phyloP scores from a whole-genome alignment of 2,888 invertebrate genomes.

The Carterocephalus palaemon region DNA sequence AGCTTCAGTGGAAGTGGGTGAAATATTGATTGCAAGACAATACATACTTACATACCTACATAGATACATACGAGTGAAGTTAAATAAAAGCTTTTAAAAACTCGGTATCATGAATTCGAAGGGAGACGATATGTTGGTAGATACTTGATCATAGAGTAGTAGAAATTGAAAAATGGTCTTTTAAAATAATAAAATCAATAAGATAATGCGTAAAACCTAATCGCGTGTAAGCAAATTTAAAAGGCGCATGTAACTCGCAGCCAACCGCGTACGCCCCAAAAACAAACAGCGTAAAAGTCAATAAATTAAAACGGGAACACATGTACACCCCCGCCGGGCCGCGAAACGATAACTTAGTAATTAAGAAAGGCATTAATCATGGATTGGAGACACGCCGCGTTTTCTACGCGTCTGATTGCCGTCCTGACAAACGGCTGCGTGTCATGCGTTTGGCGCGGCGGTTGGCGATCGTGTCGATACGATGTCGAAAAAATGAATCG shows the following conservation, averaged over 20 bases:
- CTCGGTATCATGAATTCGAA: too few relatives aligned
- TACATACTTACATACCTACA: too few relatives aligned
- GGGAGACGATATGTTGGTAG: too few relatives aligned
- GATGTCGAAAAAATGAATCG: not conserved
- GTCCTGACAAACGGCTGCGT: conserved; percentile 68
- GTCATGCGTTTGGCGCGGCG: conserved; percentile 50
- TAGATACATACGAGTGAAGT: too few relatives aligned
- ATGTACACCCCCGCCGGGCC: conserved; percentile 54
- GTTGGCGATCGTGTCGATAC: not conserved
- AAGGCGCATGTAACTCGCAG: conserved; percentile 4
- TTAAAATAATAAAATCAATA: too few relatives aligned
- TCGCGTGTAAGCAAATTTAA: conserved; percentile 21
- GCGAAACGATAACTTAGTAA: conserved; percentile 68
- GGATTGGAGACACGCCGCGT: conserved; percentile 58
- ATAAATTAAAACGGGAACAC: conserved; percentile 72
- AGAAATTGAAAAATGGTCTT: too few relatives aligned
- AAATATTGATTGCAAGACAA: too few relatives aligned
- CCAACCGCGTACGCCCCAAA: conserved; percentile 39
- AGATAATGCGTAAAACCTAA: not conserved
- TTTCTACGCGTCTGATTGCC: conserved; percentile 56
- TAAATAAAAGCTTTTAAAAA: too few relatives aligned
- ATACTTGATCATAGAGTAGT: too few relatives aligned
- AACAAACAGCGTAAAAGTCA: conserved; percentile 53
- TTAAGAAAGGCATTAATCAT: conserved; percentile 77
- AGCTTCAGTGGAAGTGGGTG: too few relatives aligned